A percentile compares a stretch with the other conserved stretches of the same genome.
Conservation (phyloP, 2,113 vertebrate species). For the Piaya cayana region DNA sequence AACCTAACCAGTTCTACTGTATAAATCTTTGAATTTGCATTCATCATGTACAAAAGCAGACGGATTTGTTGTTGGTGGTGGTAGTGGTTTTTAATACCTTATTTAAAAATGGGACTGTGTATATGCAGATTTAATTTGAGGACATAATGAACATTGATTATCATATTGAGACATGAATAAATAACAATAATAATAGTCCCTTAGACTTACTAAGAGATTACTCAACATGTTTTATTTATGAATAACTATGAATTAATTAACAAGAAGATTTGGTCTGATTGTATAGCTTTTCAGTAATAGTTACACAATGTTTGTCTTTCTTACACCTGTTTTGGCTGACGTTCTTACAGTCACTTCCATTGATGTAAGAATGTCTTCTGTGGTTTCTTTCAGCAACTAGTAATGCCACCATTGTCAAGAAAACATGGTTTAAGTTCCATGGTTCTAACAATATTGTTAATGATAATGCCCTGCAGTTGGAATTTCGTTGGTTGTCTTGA, state of each 20-base stretch:
- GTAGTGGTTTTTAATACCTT: background rate
- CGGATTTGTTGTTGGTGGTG: background rate
- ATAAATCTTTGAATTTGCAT: background rate
- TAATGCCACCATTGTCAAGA: background rate
- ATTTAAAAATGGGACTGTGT: background rate
- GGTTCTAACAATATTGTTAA: background rate
- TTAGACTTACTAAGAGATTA: background rate
- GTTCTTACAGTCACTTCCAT: background rate
- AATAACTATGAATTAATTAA: background rate
- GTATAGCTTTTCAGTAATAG: background rate
- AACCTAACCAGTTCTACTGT: background rate
- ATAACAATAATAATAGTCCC: background rate
- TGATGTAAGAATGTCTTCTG: background rate
- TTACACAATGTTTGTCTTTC: background rate
- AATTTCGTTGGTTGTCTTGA: conserved; percentile 30
- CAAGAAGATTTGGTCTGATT: background rate
- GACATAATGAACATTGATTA: background rate
- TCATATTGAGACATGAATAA: background rate
- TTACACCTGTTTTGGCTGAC: background rate
- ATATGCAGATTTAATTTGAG: background rate
- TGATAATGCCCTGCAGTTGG: background rate
- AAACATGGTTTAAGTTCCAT: background rate
- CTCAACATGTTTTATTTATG: background rate
- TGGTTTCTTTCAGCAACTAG: background rate
- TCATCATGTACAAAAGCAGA: background rate